Evolutionary conservation across 2,113 vertebrate species (phyloP), one percentile per base, ranked within the genome.

Genomic region (Gobio gobio): DNA sequence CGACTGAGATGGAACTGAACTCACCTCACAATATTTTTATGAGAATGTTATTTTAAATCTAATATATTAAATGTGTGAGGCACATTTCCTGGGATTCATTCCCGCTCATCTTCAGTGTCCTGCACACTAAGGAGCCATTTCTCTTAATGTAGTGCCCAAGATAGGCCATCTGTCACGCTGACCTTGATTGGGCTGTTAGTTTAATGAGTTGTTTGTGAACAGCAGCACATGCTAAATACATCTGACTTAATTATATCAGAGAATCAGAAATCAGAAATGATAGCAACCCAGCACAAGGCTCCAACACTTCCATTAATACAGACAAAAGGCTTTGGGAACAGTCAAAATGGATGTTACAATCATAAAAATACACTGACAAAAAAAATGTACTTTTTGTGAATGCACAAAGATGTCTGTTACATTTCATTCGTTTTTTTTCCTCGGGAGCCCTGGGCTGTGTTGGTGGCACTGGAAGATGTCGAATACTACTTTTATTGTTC

Each of bases 271-370:
- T 68, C 29, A 81, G 26, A 54, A 13, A 78, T 64, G 43, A 78
- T n/a, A 63, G n/a, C 74, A 78, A 43, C 81, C 51, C 74, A 20
- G 61, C 73, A 64, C 79, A 83, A 61, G 83, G 64, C 83, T 85
- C 73, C 64, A 64, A 33, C 12, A 13, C 10, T 16, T 74, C 29
- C 51, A 54, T 83, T 43, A 68, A 76, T 64, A n/a, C 24, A 61
- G 54, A 40, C 78, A 64, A 45, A 33, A 16, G 45, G 45, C 79
- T 78, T 78, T 43, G 56, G 36, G 54, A 43, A 61, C 20, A 40
- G 75, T 58, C 75, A 33, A 49, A 80, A 49, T 29, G 40, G 78
- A 66, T 6, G 20, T 43, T 79, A 79, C 78, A 18, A 49, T 80
- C 59, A 80, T 63, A 26, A 47, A 79, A 63, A 63, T 63, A 63